phyloP scores from a whole-genome alignment of 2,888 invertebrate genomes.

The Drosophila ezoana region DNA sequence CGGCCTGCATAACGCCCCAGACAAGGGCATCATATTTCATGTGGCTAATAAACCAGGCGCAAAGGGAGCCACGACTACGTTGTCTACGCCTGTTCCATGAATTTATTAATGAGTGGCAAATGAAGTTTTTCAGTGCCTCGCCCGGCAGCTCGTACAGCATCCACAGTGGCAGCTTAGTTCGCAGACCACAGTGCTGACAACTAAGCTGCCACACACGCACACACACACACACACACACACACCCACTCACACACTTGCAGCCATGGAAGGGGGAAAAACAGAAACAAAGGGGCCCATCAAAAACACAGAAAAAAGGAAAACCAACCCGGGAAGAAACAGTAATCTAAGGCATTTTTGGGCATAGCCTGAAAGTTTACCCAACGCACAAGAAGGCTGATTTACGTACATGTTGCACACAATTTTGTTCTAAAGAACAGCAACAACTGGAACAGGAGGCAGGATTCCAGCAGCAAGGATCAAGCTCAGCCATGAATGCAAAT shows the following conservation, averaged over 20 bases:
- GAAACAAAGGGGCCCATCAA: conserved; percentile 15
- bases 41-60: conserved; percentile 74
- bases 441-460: not conserved
- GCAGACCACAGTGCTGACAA: conserved; percentile 61
- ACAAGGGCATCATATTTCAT: conserved; percentile 80
- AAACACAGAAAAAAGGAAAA: conserved; percentile 9
- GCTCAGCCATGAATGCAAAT: conserved; percentile 63
- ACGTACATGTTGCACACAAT: conserved; percentile 38
- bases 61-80: conserved; percentile 26
- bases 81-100: conserved; percentile 63
- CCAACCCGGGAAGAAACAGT: conserved; percentile 38
- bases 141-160: conserved; percentile 13
- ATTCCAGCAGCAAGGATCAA: conserved; percentile 47
- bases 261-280: not conserved
- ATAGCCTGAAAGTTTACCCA: conserved; percentile 24
- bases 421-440: conserved; percentile 17
- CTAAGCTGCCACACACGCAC: conserved; percentile 45
- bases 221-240: conserved; percentile 2
- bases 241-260: conserved; percentile 5
- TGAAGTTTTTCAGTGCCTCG: conserved; percentile 70
- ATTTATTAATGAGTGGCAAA: conserved; percentile 83
- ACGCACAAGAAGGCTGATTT: conserved; percentile 55
- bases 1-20: conserved; percentile 35
- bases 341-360: conserved; percentile 47
- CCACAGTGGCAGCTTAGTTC: conserved; percentile 30